These are phyloP conservation scores for Oppia nitens DNA, from an alignment of 1,140 invertebrate species.

Conservation along the genomic window DNA sequence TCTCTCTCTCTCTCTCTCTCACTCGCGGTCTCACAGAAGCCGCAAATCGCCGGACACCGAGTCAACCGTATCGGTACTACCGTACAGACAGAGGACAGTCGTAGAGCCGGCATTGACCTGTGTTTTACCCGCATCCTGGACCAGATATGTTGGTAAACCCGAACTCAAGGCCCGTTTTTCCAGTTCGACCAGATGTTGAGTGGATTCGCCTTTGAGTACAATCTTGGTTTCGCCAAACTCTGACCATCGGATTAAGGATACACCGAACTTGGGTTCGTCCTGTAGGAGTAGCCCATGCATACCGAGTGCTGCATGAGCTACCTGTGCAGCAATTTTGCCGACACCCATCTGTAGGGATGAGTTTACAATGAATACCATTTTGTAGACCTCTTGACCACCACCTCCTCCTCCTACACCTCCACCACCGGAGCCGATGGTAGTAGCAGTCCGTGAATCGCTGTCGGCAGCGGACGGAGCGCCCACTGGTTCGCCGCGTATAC, in stretches of 20 bases:
- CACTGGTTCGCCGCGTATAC: background rate
- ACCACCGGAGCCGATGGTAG: background rate
- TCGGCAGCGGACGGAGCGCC: background rate
- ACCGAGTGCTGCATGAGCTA: constrained; percentile 42
- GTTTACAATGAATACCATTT: constrained; percentile 50
- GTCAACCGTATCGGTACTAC: constrained; percentile 21
- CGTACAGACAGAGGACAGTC: constrained; percentile 23
- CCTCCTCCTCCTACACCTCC: constrained; percentile 22
- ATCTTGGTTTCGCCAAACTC: constrained; percentile 42
- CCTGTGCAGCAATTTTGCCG: constrained; percentile 44
- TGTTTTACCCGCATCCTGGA: constrained; percentile 43
- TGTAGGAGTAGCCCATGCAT: constrained; percentile 34
- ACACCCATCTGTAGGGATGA: constrained; percentile 39
- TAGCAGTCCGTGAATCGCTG: background rate
- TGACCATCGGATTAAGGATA: constrained; percentile 35
- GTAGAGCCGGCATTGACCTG: constrained; percentile 32
- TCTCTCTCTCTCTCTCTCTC: too few relatives aligned
- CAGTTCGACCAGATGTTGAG: constrained; percentile 36
- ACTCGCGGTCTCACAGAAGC: constrained; percentile 16
- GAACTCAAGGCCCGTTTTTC: constrained; percentile 32
- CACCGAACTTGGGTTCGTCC: constrained; percentile 30
- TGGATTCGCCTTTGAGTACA: constrained; percentile 39
- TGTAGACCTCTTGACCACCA: constrained; percentile 31
- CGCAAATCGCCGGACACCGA: constrained; percentile 21
- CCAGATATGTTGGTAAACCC: constrained; percentile 37